phyloP scores from a whole-genome alignment of 2,113 vertebrate species.

The Eudorcas thomsonii region DNA sequence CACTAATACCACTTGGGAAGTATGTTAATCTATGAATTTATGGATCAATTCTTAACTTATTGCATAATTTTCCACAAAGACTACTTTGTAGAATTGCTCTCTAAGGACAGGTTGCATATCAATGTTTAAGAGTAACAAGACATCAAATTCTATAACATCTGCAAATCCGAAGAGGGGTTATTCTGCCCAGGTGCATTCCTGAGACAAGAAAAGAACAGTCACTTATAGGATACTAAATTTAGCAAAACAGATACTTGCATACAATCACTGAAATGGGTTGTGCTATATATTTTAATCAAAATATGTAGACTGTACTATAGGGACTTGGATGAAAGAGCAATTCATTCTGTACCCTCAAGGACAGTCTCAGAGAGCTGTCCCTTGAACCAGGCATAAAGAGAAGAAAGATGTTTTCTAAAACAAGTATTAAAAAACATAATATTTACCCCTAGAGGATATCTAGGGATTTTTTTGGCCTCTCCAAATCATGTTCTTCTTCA shows the following conservation, averaged over 20 bases:
- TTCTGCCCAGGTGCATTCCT: not conserved
- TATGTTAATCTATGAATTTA: not conserved
- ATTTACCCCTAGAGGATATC: not conserved
- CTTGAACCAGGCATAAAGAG: not conserved
- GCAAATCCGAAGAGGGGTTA: not conserved
- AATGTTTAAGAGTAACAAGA: not conserved
- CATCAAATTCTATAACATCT: not conserved
- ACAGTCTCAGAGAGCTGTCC: not conserved
- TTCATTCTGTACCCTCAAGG: not conserved
- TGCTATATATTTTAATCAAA: not conserved
- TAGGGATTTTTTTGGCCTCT: not conserved
- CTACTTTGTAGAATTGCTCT: not conserved
- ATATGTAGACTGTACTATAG: not conserved
- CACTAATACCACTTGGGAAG: not conserved
- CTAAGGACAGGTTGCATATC: not conserved
- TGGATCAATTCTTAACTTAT: not conserved
- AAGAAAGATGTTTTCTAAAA: not conserved
- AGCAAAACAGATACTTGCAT: not conserved
- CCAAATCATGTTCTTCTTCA: not conserved
- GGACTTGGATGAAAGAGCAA: not conserved
- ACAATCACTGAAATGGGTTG: not conserved
- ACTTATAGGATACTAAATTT: not conserved
- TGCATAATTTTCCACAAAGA: not conserved
- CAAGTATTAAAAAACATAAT: not conserved
- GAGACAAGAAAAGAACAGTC: not conserved